Base-by-base conservation (phyloP, 1,140 invertebrate species). In the Zaprionus taronus region DNA sequence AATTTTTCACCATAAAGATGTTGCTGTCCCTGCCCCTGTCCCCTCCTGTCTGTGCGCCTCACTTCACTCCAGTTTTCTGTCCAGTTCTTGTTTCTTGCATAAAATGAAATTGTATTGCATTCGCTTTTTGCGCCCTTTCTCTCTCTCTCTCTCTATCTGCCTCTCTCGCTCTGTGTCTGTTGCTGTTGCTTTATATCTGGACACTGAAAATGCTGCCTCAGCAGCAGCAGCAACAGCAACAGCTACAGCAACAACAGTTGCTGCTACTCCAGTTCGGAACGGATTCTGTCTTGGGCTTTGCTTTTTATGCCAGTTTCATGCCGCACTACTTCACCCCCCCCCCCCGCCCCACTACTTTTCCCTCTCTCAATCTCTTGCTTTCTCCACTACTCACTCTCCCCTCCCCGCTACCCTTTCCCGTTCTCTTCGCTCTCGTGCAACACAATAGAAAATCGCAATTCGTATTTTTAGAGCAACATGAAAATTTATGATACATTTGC, bases 41-140 rank as follows among this genome's bases (percentile, higher is more conserved):
- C 2, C 22, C 12, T 22, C 34, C n/a, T 26, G 5, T 44, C 36
- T 24, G 31, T 36, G 9, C 53, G 22, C 47, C 56, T 60, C 57
- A 14, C 60, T 75, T 70, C 53, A 75, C 67, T 71, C 24, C 61
- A 76, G 47, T 71, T 71, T 47, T 68, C 68, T 72, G 69, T 67
- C 67, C 73, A 75, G 75, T 72, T 66, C 62, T 75, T 89, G 84
- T 84, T 87, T 89, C 84, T 89, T 89, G 84, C 84, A 87, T 84
- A 87, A 87, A 87, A 89, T 87, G 84, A 87, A 87, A 87, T 87
- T 87, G 84, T 87, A 87, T 89, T 87, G 84, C 84, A 89, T 75
- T 84, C 87, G 72, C 28, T 62, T 47, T 63, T 61, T 67, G 3
- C 47, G 9, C 9, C 47, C 47, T 51, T 20, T 51, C 47, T 17